phyloP scores from a whole-genome alignment of 2,888 invertebrate species.

The Acanthosepion pharaonis region DNA sequence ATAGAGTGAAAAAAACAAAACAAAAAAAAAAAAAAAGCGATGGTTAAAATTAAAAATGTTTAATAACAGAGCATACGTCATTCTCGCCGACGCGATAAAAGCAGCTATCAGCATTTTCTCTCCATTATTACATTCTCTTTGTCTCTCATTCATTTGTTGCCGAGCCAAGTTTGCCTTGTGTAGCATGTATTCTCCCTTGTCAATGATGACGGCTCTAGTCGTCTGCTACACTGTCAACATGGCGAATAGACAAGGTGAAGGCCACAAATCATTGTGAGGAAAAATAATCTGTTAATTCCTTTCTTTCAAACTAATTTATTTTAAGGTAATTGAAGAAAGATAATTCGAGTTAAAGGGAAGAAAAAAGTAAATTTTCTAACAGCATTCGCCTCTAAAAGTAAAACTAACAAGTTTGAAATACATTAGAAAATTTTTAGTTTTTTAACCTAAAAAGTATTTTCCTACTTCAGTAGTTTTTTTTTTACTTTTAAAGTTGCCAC shows the following conservation, averaged over 20 bases:
- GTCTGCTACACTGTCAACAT: neutral
- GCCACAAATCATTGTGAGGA: no score
- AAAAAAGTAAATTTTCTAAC: no score
- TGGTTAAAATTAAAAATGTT: neutral
- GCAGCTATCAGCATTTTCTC: neutral
- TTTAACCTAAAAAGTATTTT: no score
- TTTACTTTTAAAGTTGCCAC: no score
- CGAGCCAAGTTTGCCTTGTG: neutral
- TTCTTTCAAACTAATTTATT: no score
- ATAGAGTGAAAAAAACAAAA: neutral
- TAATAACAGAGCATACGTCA: neutral
- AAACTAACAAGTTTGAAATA: no score
- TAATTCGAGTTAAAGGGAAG: no score
- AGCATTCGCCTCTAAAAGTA: no score
- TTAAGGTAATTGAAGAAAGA: no score
- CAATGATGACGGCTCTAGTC: neutral
- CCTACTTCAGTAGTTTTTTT: no score
- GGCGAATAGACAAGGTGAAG: neutral
- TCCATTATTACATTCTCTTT: neutral
- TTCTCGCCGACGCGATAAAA: neutral
- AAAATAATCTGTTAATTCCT: no score
- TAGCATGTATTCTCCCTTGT: neutral
- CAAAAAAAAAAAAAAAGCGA: neutral
- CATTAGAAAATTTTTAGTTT: no score
- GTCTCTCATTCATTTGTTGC: slow-evolving; percentile 12